Conservation (phyloP, 1,140 invertebrate species). For the Drosophila azteca region DNA sequence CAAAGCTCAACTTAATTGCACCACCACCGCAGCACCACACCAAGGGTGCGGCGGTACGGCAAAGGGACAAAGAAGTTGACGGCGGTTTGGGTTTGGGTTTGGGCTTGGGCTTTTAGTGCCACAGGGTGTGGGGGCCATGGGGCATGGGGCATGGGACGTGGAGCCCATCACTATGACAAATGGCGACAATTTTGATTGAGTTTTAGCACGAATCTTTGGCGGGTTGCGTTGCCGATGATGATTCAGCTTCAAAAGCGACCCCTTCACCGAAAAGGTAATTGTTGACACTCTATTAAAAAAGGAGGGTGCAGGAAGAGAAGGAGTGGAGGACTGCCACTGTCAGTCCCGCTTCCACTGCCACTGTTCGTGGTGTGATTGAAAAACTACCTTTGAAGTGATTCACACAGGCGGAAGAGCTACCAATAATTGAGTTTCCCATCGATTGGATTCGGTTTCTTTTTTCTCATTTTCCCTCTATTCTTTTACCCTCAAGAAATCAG, state of each 20-base stretch:
- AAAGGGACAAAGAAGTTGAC: not conserved
- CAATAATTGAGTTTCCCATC: conserved; percentile 56
- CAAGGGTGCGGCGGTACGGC: not conserved
- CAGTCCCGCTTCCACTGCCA: not conserved
- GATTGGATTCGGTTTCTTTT: conserved; percentile 30
- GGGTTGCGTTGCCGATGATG: conserved; percentile 31
- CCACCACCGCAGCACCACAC: conserved; percentile 10
- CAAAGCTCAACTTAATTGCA: conserved; percentile 65
- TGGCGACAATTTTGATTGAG: conserved; percentile 77
- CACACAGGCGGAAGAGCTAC: conserved; percentile 38
- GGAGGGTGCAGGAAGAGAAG: conserved; percentile 11
- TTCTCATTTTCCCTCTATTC: not conserved
- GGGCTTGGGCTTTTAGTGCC: too few relatives aligned
- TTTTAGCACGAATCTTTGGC: conserved; percentile 61
- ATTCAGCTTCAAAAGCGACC: conserved; percentile 45
- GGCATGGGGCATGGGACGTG: not conserved
- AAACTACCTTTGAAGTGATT: conserved; percentile 45
- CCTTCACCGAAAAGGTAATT: conserved; percentile 58
- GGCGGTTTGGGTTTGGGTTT: too few relatives aligned
- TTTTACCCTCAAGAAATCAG: conserved; percentile 44
- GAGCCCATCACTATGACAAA: conserved; percentile 54
- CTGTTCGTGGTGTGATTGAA: conserved; percentile 6
- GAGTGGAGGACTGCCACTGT: not conserved
- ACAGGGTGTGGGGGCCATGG: too few relatives aligned
- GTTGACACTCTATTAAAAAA: conserved; percentile 43